Base-by-base conservation (phyloP, 1,140 invertebrate genomes). In the Drosophila virilis region DNA sequence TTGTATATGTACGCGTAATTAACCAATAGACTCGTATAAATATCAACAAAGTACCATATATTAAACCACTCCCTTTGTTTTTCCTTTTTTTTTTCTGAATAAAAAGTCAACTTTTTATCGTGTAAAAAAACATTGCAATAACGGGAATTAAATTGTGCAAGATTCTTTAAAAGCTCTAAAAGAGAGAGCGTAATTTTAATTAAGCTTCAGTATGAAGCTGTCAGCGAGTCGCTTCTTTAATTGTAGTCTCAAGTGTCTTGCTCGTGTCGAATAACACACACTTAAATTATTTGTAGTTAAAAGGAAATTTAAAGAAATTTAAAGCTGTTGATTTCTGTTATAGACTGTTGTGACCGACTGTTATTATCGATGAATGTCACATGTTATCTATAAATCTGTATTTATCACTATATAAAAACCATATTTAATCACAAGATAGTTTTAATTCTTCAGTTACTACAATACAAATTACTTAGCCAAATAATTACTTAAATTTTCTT, bases 1-100 rank as follows among this genome's bases (percentile, higher is more conserved):
- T 64, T 74, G 59, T 70, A 17, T 45, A 28, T 6, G 48, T 33
- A 33, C 58, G 52, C 67, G 70, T 74, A 74, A 74, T 74, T 74
- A 70, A 64, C 59, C 72, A 74, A 70, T 74, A 58, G 58, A 62
- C 42, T 55, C 37, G 50, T 7, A 55, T 55, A 35, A 57, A 55
- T 22, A 64, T 50, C 15, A 68, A 69, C 57, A 61, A 32, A 5
- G 51, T 40, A 32, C 4, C 38, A 64, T 57, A 42, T 43, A 68
- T 68, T 48, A 62, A 70, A 60, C 48, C 37, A 69, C 57, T 69
- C 7, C 13, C 9, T n/a, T 40, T 52, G 10, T 52, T 6, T 45
- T 45, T 13, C n/a, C 33, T 22, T 22, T 50, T 12, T 6, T 57
- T 28, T 40, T 40, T n/a, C n/a, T n/a, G 33, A 8, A 22, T 35